Percentiles rank a stretch among this genome's conserved stretches.
phyloP scores from a whole-genome alignment of 2,113 vertebrate species.

The Procavia capensis region DNA sequence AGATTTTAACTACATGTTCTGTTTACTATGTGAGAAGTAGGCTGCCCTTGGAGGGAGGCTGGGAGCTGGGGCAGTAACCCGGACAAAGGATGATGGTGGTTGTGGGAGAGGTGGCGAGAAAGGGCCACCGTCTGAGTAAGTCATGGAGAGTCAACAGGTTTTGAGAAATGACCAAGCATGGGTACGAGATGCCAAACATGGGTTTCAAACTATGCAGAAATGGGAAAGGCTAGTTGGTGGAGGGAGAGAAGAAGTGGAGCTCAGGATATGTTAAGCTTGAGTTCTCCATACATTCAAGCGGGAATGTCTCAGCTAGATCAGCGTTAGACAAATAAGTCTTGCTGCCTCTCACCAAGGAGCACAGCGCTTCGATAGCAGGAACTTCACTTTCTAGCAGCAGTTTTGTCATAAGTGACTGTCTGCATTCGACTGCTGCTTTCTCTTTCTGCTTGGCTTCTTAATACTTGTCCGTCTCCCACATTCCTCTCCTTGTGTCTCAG shows the following conservation, averaged over 20 bases:
- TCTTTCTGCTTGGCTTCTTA: background rate
- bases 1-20: background rate
- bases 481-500: background rate
- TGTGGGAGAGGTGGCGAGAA: background rate
- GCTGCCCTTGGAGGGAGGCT: background rate
- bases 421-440: background rate
- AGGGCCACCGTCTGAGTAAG: background rate
- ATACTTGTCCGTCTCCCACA: background rate
- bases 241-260: background rate
- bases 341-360: background rate
- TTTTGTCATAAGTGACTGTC: background rate
- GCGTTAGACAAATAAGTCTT: background rate
- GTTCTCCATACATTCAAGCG: background rate
- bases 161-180: background rate
- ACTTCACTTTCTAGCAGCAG: background rate
- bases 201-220: background rate
- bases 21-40: background rate
- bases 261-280: background rate
- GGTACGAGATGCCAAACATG: background rate
- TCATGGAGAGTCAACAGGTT: background rate
- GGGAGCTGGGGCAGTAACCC: accelerated
- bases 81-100: accelerated
- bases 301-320: background rate
- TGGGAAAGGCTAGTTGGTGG: background rate
- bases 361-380: background rate